These are phyloP conservation scores for Drosophila pachea DNA, from an alignment of 1,140 invertebrate species.

Conservation along the genomic window DNA sequence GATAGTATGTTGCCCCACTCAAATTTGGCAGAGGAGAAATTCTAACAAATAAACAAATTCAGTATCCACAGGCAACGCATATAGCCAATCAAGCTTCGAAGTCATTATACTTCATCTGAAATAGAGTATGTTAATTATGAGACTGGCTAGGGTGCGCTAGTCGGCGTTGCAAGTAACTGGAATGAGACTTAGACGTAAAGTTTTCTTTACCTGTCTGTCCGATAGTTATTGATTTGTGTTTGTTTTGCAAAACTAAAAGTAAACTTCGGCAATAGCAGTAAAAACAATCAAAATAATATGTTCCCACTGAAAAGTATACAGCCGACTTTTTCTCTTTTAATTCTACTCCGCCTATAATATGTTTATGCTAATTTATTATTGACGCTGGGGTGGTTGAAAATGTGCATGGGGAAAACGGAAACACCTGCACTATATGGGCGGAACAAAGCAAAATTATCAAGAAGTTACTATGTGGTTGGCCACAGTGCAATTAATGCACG, in stretches of 20 bases:
- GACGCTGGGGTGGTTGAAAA: constrained; percentile 3
- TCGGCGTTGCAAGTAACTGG: not conserved
- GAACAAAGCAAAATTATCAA: constrained; percentile 40
- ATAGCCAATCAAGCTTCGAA: not conserved
- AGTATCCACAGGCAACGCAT: no score
- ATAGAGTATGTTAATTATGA: constrained; percentile 67
- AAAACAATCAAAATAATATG: constrained; percentile 31
- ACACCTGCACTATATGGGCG: constrained; percentile 29
- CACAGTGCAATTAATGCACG: constrained; percentile 20
- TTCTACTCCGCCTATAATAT: constrained; percentile 11
- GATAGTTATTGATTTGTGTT: constrained; percentile 58
- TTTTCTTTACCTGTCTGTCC: constrained; percentile 33
- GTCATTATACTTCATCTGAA: constrained; percentile 16
- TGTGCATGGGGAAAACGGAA: constrained; percentile 16
- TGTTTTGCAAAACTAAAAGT: constrained; percentile 40
- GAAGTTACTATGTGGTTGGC: constrained; percentile 56
- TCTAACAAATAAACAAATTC: no score
- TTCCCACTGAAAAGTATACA: constrained; percentile 18
- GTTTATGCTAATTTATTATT: constrained; percentile 37
- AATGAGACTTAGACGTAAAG: constrained; percentile 13
- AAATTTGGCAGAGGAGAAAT: no score
- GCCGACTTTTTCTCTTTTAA: not conserved
- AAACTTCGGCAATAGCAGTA: constrained; percentile 42
- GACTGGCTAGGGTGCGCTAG: not conserved
- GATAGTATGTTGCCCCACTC: no score